Conservation (phyloP, 1,140 invertebrate genomes). For the Popillia japonica region DNA sequence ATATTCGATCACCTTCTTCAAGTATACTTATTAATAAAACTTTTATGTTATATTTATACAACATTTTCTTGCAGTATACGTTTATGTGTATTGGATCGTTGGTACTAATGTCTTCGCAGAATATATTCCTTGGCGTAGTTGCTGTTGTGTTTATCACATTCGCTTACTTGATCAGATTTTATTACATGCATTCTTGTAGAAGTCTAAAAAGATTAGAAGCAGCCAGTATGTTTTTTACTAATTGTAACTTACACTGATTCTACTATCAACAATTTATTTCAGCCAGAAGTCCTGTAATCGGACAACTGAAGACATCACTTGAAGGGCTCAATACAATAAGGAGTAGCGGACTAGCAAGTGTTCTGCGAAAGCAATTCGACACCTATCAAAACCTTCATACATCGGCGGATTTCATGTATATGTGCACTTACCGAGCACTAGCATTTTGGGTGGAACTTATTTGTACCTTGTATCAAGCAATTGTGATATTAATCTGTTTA, state of each 20-base stretch:
- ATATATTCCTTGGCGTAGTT: constrained; percentile 36
- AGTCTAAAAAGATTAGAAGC: constrained; percentile 39
- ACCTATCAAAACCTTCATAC: constrained; percentile 76
- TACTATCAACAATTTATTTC: background rate
- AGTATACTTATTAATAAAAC: background rate
- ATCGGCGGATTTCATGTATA: constrained; percentile 69
- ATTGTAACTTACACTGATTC: background rate
- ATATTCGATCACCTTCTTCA: constrained; percentile 49
- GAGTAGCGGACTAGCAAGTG: constrained; percentile 78
- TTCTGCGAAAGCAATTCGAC: constrained; percentile 81
- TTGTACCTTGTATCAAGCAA: constrained; percentile 10
- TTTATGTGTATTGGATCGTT: constrained; percentile 65
- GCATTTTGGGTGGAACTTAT: constrained; percentile 77
- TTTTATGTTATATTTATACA: background rate
- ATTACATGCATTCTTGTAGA: constrained; percentile 36
- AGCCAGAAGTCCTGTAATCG: constrained; percentile 82
- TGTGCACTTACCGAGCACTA: constrained; percentile 69
- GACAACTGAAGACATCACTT: constrained; percentile 85
- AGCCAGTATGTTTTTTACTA: constrained; percentile 28
- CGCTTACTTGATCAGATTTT: constrained; percentile 16
- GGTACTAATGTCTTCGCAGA: constrained; percentile 22
- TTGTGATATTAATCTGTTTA: constrained; percentile 23
- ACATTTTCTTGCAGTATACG: constrained; percentile 66
- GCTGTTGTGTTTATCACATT: constrained; percentile 24
- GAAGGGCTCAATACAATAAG: constrained; percentile 89